Conservation (phyloP, 2,888 invertebrate genomes). For the Siphlonurus alternatus region DNA sequence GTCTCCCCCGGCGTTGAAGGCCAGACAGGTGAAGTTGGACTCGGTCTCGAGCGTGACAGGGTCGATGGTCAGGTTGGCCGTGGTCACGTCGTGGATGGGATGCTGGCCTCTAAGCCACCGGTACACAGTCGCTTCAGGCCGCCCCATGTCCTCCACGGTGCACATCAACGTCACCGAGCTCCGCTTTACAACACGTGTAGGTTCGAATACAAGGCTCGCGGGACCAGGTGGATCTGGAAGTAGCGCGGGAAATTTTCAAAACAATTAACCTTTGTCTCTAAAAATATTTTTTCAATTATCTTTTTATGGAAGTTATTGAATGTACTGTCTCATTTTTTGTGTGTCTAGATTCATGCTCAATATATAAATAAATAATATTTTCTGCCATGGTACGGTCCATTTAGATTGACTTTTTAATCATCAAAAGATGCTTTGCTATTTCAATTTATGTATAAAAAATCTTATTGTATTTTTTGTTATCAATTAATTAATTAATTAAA, state of each 20-base stretch:
- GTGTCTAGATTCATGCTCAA: too few species aligned
- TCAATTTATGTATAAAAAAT: too few species aligned
- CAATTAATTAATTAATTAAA: neutral
- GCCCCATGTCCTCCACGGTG: constrained; percentile 63
- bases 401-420: too few species aligned
- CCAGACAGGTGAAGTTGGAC: constrained; percentile 79
- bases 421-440: neutral
- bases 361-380: too few species aligned
- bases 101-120: constrained; percentile 68
- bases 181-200: constrained; percentile 63
- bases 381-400: too few species aligned
- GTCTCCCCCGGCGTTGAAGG: constrained; percentile 69
- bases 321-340: too few species aligned
- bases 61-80: constrained; percentile 60
- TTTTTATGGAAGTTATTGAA: too few species aligned
- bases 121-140: constrained; percentile 48
- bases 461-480: neutral
- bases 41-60: constrained; percentile 72
- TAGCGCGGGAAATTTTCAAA: neutral
- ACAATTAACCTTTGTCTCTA: too few species aligned
- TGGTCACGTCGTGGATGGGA: constrained; percentile 53
- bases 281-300: too few species aligned
- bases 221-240: constrained; percentile 63
- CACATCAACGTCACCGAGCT: constrained; percentile 69
- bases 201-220: constrained; percentile 57